Evolutionary conservation across 2,888 invertebrate genomes (phyloP), one percentile per base, ranked within the genome.

Genomic region (Aporophyla lueneburgensis): DNA sequence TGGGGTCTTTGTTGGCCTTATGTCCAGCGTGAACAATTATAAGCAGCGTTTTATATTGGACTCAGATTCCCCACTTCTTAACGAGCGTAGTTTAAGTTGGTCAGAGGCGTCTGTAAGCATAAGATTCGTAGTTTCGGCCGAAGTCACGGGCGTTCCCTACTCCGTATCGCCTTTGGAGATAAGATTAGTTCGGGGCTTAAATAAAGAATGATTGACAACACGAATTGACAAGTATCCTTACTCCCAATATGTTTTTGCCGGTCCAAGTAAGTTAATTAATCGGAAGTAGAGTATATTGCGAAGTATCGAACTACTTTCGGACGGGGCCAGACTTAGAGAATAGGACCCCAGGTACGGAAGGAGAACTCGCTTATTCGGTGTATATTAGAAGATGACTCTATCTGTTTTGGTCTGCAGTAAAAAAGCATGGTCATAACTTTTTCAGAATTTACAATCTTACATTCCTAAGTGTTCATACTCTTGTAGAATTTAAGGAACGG

Each of bases 401-500:
- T 49, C 40, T 0, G 16, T 58, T 73, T 71, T 58, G 12, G 21
- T 46, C 16, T 10, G 33, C 33, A 54, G 12, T 67, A 54, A 54
- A 67, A 5, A 27, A 7, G 12, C 14, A 54, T 24, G 1, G 27
- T n/a, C 27, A 46, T 6, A 16, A 27, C 2, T 71, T 12, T 43
- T 27, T 27, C 12, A 12, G 21, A 14, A 40, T 19, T 40, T 19
- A 46, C 33, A 27, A 24, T 56, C 16, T n/a, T 40, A 58, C 6
- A 71, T 40, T 16, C 14, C 59, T 2, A 59, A 59, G 43, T 27
- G 21, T 40, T 71, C 16, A 14, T 24, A 24, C 5, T 59, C 24
- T 16, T 73, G 16, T 59, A 74, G 40, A 43, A 73, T 58, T 59
- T n/a, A 10, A 75, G n/a, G 19, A 53, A 62, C n/a, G 46, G n/a